Evolutionary conservation across 2,113 vertebrate genomes (phyloP), one percentile per base, ranked within the genome.

Genomic region (Rhinoderma darwinii): DNA sequence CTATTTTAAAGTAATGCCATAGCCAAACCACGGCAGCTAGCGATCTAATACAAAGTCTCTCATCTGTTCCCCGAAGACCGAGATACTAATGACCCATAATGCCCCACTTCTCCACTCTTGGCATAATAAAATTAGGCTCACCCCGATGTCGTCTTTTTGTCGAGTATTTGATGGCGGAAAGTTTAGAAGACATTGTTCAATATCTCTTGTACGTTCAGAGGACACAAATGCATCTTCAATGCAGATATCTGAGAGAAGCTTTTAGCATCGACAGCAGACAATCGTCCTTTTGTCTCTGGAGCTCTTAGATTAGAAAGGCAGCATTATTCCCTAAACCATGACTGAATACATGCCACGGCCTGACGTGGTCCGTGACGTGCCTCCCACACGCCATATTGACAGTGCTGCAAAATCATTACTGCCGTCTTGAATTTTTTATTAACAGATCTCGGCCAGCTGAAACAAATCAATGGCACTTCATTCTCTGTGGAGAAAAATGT

Each of bases 301-400:
- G 20, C 59, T 63, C 75, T 72, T 56, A 51, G 63, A 63, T 41
- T 25, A 81, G 61, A 68, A 66, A 80, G 63, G 41, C 76, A 20
- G 76, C 14, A 86, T 72, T 79, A 47, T 80, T 72, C 59, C 74
- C 75, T 37, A 59, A 70, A 22, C n/a, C 75, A 39, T 25, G 51
- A 51, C 59, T 30, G 44, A 43, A 37, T 43, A 43, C 30, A 39
- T 70, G 32, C 84, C 74, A 85, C 20, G 17, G 35, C 30, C 30
- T 86, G 75, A 79, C 74, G 84, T 50, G 51, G 27, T 22, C 11
- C 1, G 47, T 54, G 59, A 80, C 61, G 17, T 44, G 30, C 43
- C 76, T 56, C 76, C 76, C 77, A 81, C 84, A 72, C 43, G 73
- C 84, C 84, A 66, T 63, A 78, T 44, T 66, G 84, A 61, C 66